Evolutionary conservation across 2,113 vertebrate species (phyloP), one percentile per base, ranked within the genome.

Genomic region (Fregata magnificens): DNA sequence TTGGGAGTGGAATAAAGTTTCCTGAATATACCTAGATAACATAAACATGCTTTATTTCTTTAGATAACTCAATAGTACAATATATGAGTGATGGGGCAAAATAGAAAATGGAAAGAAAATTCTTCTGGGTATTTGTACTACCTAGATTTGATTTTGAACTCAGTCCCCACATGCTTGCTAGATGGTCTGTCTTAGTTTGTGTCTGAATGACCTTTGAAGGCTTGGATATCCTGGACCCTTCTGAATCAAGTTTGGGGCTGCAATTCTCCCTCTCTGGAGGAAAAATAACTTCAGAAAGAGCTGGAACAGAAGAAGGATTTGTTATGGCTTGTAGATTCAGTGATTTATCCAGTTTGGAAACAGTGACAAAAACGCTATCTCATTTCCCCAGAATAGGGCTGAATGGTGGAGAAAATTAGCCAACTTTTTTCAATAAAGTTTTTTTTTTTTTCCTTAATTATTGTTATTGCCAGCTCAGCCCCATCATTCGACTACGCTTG

Each of bases 21-120:
- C 73, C 63, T 82, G 81, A 94, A 82, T 94, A 96, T 91, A 95
- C 84, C 93, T 89, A 85, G 61, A 85, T 76, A 95, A 91, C 91
- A 91, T 87, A 95, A 97, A 95, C 96, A 95, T 80, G 83, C 40
- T 95, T 97, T 94, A 91, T 95, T 96, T 91, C 91, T 94, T 96
- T 80, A 93, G 93, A 82, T 96, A 97, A 93, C 91, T 94, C 84
- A 92, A 95, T 97, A 95, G 73, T 32, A 77, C 81, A 93, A 79
- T 61, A 80, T 77, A 93, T 95, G 94, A 96, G 84, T 87, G 97
- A 97, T 96, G 96, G 82, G 67, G 45, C 72, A 95, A 97, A 96
- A 93, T 82, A 92, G 86, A 93, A 95, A 96, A 95, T 95, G 86
- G 97, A 95, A 96, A 94, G 86, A 96, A 95, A 95, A 96, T 95